These are phyloP conservation scores for Chamaetylas fuelleborni DNA, from an alignment of 2,113 vertebrate genomes.

Conservation along the genomic window DNA sequence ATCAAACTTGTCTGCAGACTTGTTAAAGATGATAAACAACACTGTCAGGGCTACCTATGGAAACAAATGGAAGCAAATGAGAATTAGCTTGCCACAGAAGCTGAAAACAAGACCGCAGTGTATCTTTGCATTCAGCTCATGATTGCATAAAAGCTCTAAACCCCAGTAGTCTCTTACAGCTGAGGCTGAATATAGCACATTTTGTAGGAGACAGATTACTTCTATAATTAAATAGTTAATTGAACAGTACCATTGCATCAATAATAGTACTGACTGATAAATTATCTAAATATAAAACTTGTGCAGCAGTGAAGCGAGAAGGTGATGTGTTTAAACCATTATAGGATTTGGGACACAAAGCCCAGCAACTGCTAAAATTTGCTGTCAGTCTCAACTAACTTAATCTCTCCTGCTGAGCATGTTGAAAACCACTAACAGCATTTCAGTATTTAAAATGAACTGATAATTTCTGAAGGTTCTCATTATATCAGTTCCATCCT, in stretches of 20 bases:
- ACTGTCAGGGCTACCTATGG: neutral
- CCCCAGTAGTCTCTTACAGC: neutral
- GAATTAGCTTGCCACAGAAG: neutral
- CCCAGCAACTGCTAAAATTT: neutral
- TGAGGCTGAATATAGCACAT: neutral
- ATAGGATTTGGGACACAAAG: neutral
- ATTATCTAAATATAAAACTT: neutral
- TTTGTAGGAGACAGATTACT: neutral
- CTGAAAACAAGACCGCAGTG: neutral
- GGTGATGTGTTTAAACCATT: neutral
- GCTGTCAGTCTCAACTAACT: neutral
- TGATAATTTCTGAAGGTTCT: neutral
- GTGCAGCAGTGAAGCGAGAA: neutral
- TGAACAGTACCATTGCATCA: neutral
- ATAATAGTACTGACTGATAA: neutral
- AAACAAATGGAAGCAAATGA: neutral
- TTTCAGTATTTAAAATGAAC: neutral
- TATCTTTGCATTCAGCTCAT: neutral
- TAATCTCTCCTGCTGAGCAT: neutral
- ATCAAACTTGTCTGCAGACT: neutral
- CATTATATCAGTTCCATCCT: neutral
- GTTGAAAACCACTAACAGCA: neutral
- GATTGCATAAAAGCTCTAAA: neutral
- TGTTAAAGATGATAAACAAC: neutral
- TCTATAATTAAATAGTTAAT: neutral